phyloP scores from a whole-genome alignment of 2,888 invertebrate species.

The Chesias legatella region DNA sequence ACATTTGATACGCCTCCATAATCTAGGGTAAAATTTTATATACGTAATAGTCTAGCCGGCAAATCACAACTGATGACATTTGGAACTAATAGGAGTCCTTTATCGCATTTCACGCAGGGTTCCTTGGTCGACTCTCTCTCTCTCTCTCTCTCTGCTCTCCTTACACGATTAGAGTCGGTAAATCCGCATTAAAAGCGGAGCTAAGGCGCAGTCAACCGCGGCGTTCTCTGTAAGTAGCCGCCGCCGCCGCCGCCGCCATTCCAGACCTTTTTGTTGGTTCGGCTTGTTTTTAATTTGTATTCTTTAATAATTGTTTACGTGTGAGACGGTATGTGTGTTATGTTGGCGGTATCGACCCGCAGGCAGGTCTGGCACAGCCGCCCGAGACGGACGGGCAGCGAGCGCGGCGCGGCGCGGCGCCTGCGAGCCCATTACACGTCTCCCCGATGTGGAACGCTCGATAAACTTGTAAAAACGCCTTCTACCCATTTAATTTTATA shows the following conservation, averaged over 20 bases:
- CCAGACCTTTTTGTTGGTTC: conserved; percentile 60
- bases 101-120: conserved; percentile 75
- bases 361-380: conserved; percentile 48
- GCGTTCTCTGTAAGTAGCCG: conserved; percentile 61
- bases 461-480: conserved; percentile 80
- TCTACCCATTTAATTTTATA: conserved; percentile 79
- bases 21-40: too few relatives aligned
- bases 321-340: conserved; percentile 30
- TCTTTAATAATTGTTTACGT: conserved; percentile 47
- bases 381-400: conserved; percentile 73
- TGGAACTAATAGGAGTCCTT: conserved; percentile 60
- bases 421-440: conserved; percentile 74
- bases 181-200: conserved; percentile 76
- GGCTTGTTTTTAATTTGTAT: conserved; percentile 46
- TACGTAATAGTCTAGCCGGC: conserved; percentile 52
- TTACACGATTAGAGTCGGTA: conserved; percentile 79
- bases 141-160: too few relatives aligned
- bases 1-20: too few relatives aligned
- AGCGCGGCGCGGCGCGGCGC: conserved; percentile 74
- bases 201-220: conserved; percentile 66
- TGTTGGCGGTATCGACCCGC: conserved; percentile 50
- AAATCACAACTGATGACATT: conserved; percentile 59
- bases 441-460: conserved; percentile 77
- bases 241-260: conserved; percentile 55
- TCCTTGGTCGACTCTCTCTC: conserved; percentile 62